Evolutionary conservation across 2,113 vertebrate genomes (phyloP), one percentile per base, ranked within the genome.

Genomic region (Diphyllodes magnificus): DNA sequence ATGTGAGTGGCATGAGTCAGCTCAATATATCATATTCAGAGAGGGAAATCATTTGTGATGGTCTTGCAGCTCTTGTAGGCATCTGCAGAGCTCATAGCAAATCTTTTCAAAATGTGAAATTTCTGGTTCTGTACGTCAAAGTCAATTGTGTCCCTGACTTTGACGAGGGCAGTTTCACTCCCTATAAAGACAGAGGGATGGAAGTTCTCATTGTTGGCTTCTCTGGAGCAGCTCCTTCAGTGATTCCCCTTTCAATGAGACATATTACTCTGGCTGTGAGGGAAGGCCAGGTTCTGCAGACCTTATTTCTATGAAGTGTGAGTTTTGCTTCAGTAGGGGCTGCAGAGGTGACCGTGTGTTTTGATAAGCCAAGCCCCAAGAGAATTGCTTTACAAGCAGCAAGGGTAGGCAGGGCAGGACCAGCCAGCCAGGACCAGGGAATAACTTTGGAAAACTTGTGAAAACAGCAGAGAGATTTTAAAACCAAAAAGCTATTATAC

Each of bases 101-200:
- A 85, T 92, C 81, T 82, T 31, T 70, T 82, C 66, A 81, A 93
- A 90, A 83, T 39, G 71, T 77, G 85, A 88, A 70, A 45, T 88
- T 72, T 72, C 70, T 94, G 86, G 28, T 93, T 71, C 53, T 76
- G 16, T 65, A 47, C 5, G 30, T 95, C 91, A 82, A 53, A 91
- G 47, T 71, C 81, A 88, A 4, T 94, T 50, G 45, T 23, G 11
- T 49, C 25, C 17, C 53, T 63, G 84, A 44, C 84, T 82, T 89
- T 87, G 89, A 91, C 13, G 66, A 50, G 73, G 70, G 40, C 73
- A 92, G 30, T 79, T 94, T 85, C 50, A 7, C 70, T 53, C 23
- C 59, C 57, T 42, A 3, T 42, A 24, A 72, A 82, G 27, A 35
- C 21, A 72, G 28, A 88, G 27, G 33, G 33, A 59, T 39, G 25